These are phyloP conservation scores for Eupristina koningsbergeri DNA, from an alignment of 1,140 invertebrate genomes.

Conservation along the genomic window DNA sequence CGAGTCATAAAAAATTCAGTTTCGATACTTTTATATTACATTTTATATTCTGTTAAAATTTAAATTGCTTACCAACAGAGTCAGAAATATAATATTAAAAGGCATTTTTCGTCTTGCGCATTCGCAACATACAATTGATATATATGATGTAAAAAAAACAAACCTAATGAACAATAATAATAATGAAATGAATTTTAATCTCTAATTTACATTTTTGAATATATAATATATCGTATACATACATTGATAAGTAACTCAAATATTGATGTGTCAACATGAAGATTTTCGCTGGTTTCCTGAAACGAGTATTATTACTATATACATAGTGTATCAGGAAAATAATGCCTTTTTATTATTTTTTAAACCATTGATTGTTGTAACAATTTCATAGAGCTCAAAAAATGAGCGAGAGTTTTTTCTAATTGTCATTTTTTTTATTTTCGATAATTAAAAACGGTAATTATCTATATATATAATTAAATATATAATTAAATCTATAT, in stretches of 20 bases:
- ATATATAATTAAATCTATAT: too few relatives aligned
- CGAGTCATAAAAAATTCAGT: too few relatives aligned
- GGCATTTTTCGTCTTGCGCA: slow-evolving; percentile 70
- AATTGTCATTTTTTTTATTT: too few relatives aligned
- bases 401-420: too few relatives aligned
- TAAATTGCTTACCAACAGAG: slow-evolving; percentile 70
- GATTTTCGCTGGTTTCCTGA: neutral
- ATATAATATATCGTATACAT: neutral
- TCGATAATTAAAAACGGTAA: too few relatives aligned
- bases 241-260: neutral
- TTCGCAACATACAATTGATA: slow-evolving; percentile 67
- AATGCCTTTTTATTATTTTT: too few relatives aligned
- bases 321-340: too few relatives aligned
- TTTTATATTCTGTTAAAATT: neutral
- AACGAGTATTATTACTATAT: neutral
- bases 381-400: too few relatives aligned
- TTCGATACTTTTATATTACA: neutral
- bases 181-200: neutral
- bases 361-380: too few relatives aligned
- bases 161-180: slow-evolving; percentile 52
- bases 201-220: neutral
- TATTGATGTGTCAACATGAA: neutral
- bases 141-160: slow-evolving; percentile 69
- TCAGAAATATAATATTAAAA: slow-evolving; percentile 73
- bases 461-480: too few relatives aligned